Base-by-base conservation (phyloP, 2,797 vertebrate genomes). In the Epinephelus coioides region DNA sequence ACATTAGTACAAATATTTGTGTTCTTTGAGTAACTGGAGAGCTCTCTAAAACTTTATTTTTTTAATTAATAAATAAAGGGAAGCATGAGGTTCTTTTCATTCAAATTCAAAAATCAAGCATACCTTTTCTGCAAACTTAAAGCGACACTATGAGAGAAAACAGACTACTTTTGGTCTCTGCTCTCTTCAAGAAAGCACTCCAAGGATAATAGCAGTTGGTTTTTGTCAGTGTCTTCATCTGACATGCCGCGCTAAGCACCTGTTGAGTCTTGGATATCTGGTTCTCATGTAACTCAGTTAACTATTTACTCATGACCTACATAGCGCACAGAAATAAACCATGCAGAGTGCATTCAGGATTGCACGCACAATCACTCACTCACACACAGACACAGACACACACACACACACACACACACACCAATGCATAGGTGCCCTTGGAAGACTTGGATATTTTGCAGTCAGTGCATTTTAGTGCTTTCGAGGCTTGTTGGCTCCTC, bases 271-370 rank as follows among this genome's bases (percentile, higher is more conserved):
- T 70, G 25, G 73, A 55, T 75, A 76, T 78, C 78, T 71, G 21
- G 53, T 62, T 85, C 84, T 88, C 70, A 73, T 7, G 13, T 82
- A 85, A 72, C 84, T 73, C 63, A 59, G 89, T 92, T 91, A 89
- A 91, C 86, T 84, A 89, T 91, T 92, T 88, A 88, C 91, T 88
- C 78, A 21, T 90, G 86, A 82, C 89, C 92, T 89, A 84, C 81
- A 88, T 88, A 79, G 54, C 56, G 2, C 44, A 68, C 81, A 67
- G 72, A 88, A 92, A 90, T 90, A 89, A 84, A 85, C 77, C 70
- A 61, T 54, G 27, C 49, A 55, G 67, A 76, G 60, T 51, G 68
- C 27, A 67, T 71, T 12, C 7, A 3, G 23, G 19, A 59, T 18
- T 53, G 55, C 51, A 50, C 55, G 56, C 67, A 67, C 14, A 69